Percentiles rank a stretch among this genome's conserved stretches.
Evolutionary conservation across 2,113 vertebrate genomes (phyloP).

Genomic region (Nesogale talazaci): DNA sequence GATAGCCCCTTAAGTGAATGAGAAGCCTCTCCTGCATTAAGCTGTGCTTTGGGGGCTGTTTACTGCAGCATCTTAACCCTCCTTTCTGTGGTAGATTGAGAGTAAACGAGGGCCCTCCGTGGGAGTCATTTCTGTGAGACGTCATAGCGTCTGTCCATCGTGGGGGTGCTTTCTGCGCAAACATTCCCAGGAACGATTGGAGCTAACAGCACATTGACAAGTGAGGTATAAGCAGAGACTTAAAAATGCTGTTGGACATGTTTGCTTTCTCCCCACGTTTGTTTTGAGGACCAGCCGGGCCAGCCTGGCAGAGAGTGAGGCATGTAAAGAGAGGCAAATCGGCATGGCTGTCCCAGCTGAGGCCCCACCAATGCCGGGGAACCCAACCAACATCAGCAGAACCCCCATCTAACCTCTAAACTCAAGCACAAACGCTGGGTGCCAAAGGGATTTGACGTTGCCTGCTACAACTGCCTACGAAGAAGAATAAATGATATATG

Average conservation of each 20-base stretch:
- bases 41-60: not conserved
- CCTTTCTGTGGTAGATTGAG: not conserved
- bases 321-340: not conserved
- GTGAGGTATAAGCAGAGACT: not conserved
- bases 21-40: not conserved
- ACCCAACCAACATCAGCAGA: not conserved
- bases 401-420: not conserved
- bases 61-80: not conserved
- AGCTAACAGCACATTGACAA: not conserved
- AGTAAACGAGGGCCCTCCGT: not conserved
- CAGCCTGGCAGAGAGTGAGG: not conserved
- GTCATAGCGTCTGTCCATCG: not conserved
- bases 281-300: not conserved
- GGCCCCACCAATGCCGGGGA: not conserved
- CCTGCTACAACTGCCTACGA: not conserved
- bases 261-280: not conserved
- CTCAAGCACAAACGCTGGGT: not conserved
- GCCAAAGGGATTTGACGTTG: not conserved
- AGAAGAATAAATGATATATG: not conserved
- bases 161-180: not conserved
- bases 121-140: not conserved
- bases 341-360: not conserved
- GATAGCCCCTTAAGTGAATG: not conserved
- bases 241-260: not conserved
- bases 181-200: not conserved